phyloP scores from a whole-genome alignment of 2,113 vertebrate species.

The Amblyornis subalaris region DNA sequence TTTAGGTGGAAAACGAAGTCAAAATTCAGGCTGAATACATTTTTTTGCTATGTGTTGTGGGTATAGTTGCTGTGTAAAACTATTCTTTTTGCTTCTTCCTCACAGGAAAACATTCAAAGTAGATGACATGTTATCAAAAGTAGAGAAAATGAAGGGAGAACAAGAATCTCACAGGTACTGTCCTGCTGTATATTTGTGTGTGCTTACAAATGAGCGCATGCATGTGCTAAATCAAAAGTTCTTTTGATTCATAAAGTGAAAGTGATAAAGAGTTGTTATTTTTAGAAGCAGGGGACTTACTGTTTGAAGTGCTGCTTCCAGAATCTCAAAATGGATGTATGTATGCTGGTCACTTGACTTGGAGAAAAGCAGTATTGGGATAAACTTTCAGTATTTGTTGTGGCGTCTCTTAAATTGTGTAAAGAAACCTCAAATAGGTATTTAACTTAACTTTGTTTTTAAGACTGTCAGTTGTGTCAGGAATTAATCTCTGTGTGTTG shows the following conservation, averaged over 20 bases:
- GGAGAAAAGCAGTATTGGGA: not conserved
- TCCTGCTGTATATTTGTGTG: not conserved
- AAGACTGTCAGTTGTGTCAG: not conserved
- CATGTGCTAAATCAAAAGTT: not conserved
- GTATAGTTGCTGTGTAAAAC: not conserved
- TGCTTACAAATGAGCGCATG: not conserved
- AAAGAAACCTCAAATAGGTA: not conserved
- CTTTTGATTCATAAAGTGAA: not conserved
- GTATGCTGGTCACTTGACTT: not conserved
- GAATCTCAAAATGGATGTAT: not conserved
- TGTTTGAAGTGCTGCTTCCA: not conserved
- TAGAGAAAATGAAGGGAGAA: slow-evolving; percentile 96
- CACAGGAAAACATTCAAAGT: slow-evolving; percentile 94
- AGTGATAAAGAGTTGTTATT: not conserved
- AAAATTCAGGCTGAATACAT: not conserved
- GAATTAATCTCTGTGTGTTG: not conserved
- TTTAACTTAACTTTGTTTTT: not conserved
- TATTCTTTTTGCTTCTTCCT: slow-evolving; percentile 3
- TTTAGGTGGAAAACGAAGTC: not conserved
- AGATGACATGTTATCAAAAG: slow-evolving; percentile 91
- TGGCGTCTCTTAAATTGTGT: not conserved
- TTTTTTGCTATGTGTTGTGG: not conserved
- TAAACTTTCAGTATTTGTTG: not conserved
- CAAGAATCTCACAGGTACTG: slow-evolving; percentile 94
- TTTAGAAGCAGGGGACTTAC: not conserved